These are phyloP conservation scores for Catostylus mosaicus DNA, from an alignment of 30 jellyfish, hydroid and myxozoan genomes.

Conservation along the genomic window DNA sequence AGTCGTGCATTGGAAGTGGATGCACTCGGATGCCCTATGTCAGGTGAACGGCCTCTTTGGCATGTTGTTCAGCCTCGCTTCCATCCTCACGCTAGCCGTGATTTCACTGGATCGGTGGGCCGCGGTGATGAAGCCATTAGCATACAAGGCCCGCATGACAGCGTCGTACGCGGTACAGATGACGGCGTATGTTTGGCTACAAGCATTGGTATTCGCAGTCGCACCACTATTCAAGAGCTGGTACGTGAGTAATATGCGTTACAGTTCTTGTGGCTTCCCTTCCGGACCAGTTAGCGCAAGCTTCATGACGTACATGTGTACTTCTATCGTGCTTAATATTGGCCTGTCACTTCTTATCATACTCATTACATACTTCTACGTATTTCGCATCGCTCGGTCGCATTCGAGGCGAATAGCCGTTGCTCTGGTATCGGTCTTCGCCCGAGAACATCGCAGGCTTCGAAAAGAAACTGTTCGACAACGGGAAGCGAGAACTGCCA, in stretches of 20 bases:
- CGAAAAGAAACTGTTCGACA: slow-evolving; percentile 79
- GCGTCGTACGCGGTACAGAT: slow-evolving; percentile 59
- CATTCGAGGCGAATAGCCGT: slow-evolving; percentile 83
- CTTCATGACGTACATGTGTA: slow-evolving; percentile 61
- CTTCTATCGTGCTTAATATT: slow-evolving; percentile 47
- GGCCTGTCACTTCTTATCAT: slow-evolving; percentile 65
- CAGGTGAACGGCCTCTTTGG: slow-evolving; percentile 70
- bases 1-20: slow-evolving; percentile 44
- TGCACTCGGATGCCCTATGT: slow-evolving; percentile 31
- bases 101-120: slow-evolving; percentile 85
- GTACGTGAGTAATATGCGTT: slow-evolving; percentile 70
- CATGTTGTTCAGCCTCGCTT: slow-evolving; percentile 72
- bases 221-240: slow-evolving; percentile 65
- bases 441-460: slow-evolving; percentile 45
- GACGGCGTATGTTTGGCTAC: slow-evolving; percentile 71
- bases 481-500: slow-evolving; percentile 85
- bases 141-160: slow-evolving; percentile 86
- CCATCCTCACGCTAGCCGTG: slow-evolving; percentile 80
- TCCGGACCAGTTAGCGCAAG: slow-evolving; percentile 38
- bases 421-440: slow-evolving; percentile 65
- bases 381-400: slow-evolving; percentile 85
- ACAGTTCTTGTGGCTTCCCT: slow-evolving; percentile 63
- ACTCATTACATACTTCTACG: slow-evolving; percentile 75
- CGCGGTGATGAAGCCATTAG: slow-evolving; percentile 90
- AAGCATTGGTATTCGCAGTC: slow-evolving; percentile 67